A percentile compares a stretch with the other conserved stretches of the same genome.
These are phyloP conservation scores for Acleris emargana DNA, from an alignment of 2,888 invertebrate species.

Conservation along the genomic window DNA sequence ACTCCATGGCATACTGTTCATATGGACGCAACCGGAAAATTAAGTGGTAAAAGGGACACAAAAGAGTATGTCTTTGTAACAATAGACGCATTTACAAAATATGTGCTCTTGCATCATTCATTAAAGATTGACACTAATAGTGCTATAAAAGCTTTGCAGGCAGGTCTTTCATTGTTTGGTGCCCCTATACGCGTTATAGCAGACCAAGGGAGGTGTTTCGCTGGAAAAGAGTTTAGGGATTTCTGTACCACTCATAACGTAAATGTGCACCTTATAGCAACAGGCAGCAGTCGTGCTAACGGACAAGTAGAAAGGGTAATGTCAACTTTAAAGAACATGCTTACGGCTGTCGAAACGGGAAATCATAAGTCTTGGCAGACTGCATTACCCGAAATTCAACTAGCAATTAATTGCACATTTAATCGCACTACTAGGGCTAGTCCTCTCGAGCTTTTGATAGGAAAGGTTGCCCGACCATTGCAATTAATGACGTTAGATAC, in stretches of 20 bases:
- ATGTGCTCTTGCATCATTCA: slow-evolving; percentile 39
- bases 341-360: neutral
- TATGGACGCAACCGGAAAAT: slow-evolving; percentile 24
- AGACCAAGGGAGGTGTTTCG: no score
- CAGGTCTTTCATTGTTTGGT: no score
- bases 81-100: slow-evolving; percentile 48
- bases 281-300: no score
- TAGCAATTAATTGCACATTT: neutral
- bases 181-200: no score
- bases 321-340: neutral
- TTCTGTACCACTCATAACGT: no score
- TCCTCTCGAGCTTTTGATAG: no score
- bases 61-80: slow-evolving; percentile 48
- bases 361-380: neutral
- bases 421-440: no score
- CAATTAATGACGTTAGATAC: neutral
- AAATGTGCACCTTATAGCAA: no score
- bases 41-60: slow-evolving; percentile 39
- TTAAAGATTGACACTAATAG: neutral
- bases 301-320: neutral
- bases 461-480: no score
- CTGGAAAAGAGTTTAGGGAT: no score
- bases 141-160: no score
- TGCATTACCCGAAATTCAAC: neutral
- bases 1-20: slow-evolving; percentile 13